Conservation (phyloP, 2,797 vertebrate species). For the Anomalospiza imberbis region DNA sequence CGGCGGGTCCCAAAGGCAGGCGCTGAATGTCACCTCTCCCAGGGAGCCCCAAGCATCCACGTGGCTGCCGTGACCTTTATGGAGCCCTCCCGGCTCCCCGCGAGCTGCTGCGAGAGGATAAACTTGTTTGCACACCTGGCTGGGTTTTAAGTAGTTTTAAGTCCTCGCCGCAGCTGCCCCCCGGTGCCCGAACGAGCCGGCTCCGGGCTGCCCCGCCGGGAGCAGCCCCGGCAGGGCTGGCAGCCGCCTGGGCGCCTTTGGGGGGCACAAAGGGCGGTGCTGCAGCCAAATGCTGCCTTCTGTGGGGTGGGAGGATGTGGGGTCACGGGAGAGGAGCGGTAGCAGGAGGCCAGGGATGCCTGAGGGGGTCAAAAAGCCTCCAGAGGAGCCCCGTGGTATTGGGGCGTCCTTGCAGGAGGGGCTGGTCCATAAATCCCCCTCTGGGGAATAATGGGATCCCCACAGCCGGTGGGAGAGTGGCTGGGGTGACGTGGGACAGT, state of each 20-base stretch:
- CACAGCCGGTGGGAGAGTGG: fast-evolving
- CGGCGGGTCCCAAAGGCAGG: not conserved
- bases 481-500: fast-evolving
- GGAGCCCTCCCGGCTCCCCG: not conserved
- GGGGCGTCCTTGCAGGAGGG: not conserved
- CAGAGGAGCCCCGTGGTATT: fast-evolving
- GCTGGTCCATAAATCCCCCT: not conserved
- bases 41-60: not conserved
- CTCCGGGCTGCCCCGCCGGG: too few species aligned
- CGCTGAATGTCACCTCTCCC: not conserved
- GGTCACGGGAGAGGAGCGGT: not conserved
- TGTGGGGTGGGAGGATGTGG: not conserved
- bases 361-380: fast-evolving
- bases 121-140: constrained; percentile 61
- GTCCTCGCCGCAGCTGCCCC: not conserved
- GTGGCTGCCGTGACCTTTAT: not conserved
- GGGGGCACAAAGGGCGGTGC: fast-evolving
- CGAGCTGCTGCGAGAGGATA: not conserved
- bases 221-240: too few species aligned
- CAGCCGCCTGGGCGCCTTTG: not conserved
- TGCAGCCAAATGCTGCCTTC: not conserved
- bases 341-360: fast-evolving
- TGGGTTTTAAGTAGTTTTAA: constrained; percentile 20
- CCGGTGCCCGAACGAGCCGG: not conserved
- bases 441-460: fast-evolving